Conservation (phyloP, 2,888 invertebrate species). For the Thalpophila matura region DNA sequence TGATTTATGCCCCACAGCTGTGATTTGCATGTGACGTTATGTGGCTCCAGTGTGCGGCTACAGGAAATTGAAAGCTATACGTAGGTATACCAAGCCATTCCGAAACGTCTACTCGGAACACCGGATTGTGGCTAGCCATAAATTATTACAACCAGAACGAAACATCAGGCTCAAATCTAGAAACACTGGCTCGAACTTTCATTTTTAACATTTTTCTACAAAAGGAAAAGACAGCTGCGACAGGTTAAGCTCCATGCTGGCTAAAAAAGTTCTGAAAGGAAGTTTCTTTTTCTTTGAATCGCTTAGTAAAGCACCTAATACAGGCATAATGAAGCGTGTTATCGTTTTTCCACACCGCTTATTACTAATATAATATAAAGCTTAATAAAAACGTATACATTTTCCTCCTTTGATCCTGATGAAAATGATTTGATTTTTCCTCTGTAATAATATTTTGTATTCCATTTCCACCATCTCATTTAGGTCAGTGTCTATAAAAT, state of each 20-base stretch:
- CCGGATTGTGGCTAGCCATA: conserved; percentile 5
- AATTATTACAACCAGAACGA: conserved; percentile 10
- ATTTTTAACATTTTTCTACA: background rate
- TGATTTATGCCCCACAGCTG: conserved; percentile 60
- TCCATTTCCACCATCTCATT: background rate
- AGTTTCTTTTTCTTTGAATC: conserved; percentile 21
- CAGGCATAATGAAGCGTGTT: conserved; percentile 12
- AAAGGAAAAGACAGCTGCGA: background rate
- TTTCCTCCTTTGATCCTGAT: conserved; percentile 12
- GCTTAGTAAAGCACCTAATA: conserved; percentile 6
- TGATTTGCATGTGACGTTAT: conserved; percentile 63
- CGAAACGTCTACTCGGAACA: conserved; percentile 25
- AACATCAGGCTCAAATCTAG: background rate
- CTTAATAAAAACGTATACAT: conserved; percentile 1
- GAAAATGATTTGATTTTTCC: conserved; percentile 7
- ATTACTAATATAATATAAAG: background rate
- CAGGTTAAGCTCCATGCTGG: background rate
- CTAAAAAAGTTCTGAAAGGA: conserved; percentile 1
- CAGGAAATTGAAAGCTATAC: conserved; percentile 70
- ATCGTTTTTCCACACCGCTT: conserved; percentile 16
- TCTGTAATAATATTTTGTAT: conserved; percentile 6
- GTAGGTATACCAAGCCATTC: conserved; percentile 34
- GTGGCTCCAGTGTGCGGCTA: conserved; percentile 46
- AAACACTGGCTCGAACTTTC: background rate
- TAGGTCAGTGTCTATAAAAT: conserved; percentile 14